Base-by-base conservation (phyloP, 2,888 invertebrate genomes). In the Phorcus lineatus region DNA sequence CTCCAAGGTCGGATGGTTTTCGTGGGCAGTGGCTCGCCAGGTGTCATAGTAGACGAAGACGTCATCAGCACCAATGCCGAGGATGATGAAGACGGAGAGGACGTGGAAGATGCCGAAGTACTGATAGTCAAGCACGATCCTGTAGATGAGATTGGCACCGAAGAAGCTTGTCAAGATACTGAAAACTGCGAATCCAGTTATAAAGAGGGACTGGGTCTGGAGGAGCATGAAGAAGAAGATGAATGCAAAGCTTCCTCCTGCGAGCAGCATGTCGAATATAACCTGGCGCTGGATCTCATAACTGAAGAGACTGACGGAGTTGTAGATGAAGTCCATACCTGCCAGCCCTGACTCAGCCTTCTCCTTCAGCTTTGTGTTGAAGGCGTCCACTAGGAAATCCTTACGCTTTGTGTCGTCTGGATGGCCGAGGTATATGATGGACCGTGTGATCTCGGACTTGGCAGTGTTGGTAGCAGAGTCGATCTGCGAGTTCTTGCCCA, bases 41-140 rank as follows among this genome's bases (percentile, higher is more conserved):
- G 89, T 90, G 80, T 92, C 92, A 67, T 87, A 88, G 80, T 91
- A 92, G 36, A 92, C 91, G 83, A 92, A 92, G 22, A 92, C 85
- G 80, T 92, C 90, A 79, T 92, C 92, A 16, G 91, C 90, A n/a
- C 92, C 92, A 57, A 92, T 91, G 19, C 91, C 91, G 3, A 92
- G 88, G 28, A 92, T 91, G 66, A 92, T 90, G 82, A 92, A 92
- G 19, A 92, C 83, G 17, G 91, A 86, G 36, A 92, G 87, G 2
- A 91, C 89, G 80, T 92, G 91, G 81, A 92, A 91, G 77, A 91
- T 89, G 54, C 92, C 92, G 80, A 92, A 91, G 85, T 89, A 81
- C 79, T 75, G 77, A 74, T 77, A 84, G 28, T 82, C 83, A 0
- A 82, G 74, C 16, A 87, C 76, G 16, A 87, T 79, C 17, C 89